Percentiles rank a stretch among this genome's conserved stretches.
Conservation (phyloP, 1,140 invertebrate genomes). For the Drosophila carrolli region DNA sequence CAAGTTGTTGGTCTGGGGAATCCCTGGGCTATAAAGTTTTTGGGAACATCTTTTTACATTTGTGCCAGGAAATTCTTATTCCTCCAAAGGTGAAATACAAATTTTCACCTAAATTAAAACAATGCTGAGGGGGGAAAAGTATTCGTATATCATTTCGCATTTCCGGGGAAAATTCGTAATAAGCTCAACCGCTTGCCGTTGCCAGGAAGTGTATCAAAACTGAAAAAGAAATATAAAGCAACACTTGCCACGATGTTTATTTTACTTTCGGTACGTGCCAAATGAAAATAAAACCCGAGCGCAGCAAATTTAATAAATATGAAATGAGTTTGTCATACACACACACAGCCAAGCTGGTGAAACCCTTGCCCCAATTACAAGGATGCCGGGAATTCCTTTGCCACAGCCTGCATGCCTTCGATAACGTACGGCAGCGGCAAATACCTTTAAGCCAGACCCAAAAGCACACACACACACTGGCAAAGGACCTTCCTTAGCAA, state of each 20-base stretch:
- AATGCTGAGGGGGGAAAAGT: conserved; percentile 7
- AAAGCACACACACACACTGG: conserved; percentile 27
- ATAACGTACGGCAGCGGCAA: conserved; percentile 65
- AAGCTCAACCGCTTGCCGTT: not conserved
- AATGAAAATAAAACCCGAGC: conserved; percentile 76
- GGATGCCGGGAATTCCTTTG: conserved; percentile 35
- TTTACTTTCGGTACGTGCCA: conserved; percentile 70
- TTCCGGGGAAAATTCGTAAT: conserved; percentile 9
- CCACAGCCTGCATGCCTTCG: conserved; percentile 53
- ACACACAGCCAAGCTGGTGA: conserved; percentile 22
- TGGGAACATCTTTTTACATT: conserved; percentile 9
- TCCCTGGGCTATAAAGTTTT: conserved; percentile 13
- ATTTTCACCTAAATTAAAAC: conserved; percentile 35
- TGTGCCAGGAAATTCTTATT: conserved; percentile 1
- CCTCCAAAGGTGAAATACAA: conserved; percentile 3
- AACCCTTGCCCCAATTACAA: conserved; percentile 74
- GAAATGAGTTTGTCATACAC: conserved; percentile 76
- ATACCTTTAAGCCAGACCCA: conserved; percentile 60
- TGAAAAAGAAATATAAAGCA: conserved; percentile 30
- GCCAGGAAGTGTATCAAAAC: conserved; percentile 16
- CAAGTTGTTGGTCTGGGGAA: conserved; percentile 5
- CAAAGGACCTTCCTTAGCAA: conserved; percentile 45
- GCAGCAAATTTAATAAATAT: conserved; percentile 78
- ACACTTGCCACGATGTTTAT: conserved; percentile 51
- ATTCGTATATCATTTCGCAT: conserved; percentile 13